Conservation (phyloP, 2,113 vertebrate species). For the Mustelus asterias region DNA sequence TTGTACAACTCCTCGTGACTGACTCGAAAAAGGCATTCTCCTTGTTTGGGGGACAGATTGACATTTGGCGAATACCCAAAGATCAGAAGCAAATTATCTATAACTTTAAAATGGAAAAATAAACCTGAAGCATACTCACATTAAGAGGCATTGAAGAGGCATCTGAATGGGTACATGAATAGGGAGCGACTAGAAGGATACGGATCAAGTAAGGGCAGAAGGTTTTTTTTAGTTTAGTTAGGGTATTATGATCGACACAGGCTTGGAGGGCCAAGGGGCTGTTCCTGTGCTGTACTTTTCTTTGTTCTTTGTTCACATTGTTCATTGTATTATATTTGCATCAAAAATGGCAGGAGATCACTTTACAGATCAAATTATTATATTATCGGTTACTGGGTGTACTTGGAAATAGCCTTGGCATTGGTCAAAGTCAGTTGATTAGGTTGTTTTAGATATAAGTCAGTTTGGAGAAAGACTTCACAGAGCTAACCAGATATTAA, state of each 20-base stretch:
- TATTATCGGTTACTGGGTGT: background rate
- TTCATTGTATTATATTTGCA: background rate
- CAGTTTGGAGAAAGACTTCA: background rate
- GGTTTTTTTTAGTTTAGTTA: no score
- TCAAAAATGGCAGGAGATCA: background rate
- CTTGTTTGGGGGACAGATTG: background rate
- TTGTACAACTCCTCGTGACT: background rate
- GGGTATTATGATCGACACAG: no score
- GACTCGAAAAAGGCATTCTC: background rate
- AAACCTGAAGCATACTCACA: background rate
- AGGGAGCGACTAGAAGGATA: no score
- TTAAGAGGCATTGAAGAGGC: no score
- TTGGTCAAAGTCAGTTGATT: background rate
- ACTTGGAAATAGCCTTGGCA: background rate
- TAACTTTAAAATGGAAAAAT: background rate
- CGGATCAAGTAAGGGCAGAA: no score
- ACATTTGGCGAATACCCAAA: background rate
- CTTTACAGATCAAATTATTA: background rate
- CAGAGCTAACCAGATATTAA: background rate
- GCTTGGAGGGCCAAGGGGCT: no score
- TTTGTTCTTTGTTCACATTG: background rate
- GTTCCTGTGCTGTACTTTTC: no score
- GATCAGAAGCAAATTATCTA: background rate
- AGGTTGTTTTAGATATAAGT: background rate
- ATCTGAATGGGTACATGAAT: no score